Base-by-base conservation (phyloP, 2,113 vertebrate species). In the Holacanthus passer region DNA sequence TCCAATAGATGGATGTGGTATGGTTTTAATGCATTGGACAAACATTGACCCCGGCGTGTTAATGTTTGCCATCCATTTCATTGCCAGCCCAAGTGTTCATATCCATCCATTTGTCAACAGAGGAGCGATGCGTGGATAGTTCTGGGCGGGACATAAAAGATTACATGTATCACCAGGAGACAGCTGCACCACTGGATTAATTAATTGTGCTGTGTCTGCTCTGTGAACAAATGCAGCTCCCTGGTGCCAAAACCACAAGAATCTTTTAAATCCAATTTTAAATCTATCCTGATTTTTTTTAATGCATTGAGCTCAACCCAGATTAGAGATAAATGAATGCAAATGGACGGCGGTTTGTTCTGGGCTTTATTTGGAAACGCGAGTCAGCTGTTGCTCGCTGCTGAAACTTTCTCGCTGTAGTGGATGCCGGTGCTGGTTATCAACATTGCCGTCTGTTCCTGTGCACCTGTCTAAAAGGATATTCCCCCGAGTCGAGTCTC, bases 401-500 rank as follows among this genome's bases (percentile, higher is more conserved):
- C 60, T 48, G 53, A 59, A 75, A 52, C 50, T 70, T 66, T 71
- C 35, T 20, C 16, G 37, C 55, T 66, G 48, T 62, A 73, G 10
- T 39, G 20, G 52, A 71, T 63, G 69, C 58, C 58, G 27, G 22
- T 77, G 43, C 67, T 62, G 65, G 24, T 79, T 77, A 69, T 65
- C 29, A 81, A 32, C 60, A 53, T 0, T 24, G 11, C 59, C 9
- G 13, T 69, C 35, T 74, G 79, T 71, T 84, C 58, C 77, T 47
- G 80, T 86, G 82, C 79, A 89, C 87, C 84, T 88, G 84, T 92
- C 81, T 45, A 55, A 88, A 81, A 52, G 35, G 24, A 89, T 90
- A 83, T 90, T 79, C 56, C 37, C 84, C 31, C n/a, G 62, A 68
- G 58, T 19, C 7, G 8, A 72, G 77, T 53, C 76, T 75, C 52